Evolutionary conservation across 2,113 vertebrate genomes (phyloP), one percentile per base, ranked within the genome.

Genomic region (Ceyx cyanopectus): DNA sequence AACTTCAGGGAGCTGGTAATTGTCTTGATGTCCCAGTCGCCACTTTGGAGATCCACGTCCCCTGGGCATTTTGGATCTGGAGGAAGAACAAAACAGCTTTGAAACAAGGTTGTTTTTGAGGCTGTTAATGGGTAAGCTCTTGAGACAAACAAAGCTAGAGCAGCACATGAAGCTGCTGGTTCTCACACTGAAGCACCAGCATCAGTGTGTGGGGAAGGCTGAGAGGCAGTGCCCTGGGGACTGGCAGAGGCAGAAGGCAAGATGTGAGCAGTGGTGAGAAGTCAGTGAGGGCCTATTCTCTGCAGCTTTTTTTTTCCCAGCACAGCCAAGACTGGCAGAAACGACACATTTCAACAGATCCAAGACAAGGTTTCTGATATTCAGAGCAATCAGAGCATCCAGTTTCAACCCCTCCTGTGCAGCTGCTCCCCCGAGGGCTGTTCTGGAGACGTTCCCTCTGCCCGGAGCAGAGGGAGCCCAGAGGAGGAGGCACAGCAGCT

Each of bases 1-100:
- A 99, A 99, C 97, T 99, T 99, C 94, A 99, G 96, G 5, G 99
- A 99, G 95, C 99, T 99, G 69, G 99, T 99, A 90, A 99, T 98
- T 21, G 99, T 99, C 97, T 99, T 99, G 89, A 99, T 97, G 92
- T 99, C 99, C 98, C 98, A 98, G 5, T 99, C 99, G 11, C 86
- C 98, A 74, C 94, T 97, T 68, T 98, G 97, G 68, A 99, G 98
- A 96, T 99, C 99, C 84, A 99, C 98, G 1, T 99, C 98, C 81
- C 98, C 99, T 3, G 99, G 98, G 68, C 98, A 99, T 81, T 98
- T 98, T 5, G 98, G 97, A 95, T 99, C 99, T 99, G 87, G 61
- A 91, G 37, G 43, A 91, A 76, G 45, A 91, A 89, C 23, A 56
- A 48, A 85, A 51, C 3, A 1, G 21, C 32, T 92, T 93, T 40